Base-by-base conservation (phyloP, 2,888 invertebrate species). In the Mesorhabditis belari region DNA sequence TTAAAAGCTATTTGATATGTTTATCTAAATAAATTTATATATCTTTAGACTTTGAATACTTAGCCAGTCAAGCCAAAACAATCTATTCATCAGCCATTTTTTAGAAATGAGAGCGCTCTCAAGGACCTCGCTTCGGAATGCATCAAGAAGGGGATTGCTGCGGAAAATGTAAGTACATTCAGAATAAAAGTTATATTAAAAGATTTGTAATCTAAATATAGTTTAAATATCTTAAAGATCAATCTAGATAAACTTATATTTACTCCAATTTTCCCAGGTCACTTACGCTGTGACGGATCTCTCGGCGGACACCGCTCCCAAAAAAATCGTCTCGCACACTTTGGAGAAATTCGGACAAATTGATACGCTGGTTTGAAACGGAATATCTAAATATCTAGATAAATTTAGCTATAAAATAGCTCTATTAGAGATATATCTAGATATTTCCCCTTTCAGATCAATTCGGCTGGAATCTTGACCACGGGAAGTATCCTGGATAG, bases 241-340 rank as follows among this genome's bases (percentile, higher is more conserved):
- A 6, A n/a, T n/a, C 24, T 9, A 5, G 24, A 55, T 25, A n/a
- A 55, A 19, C 9, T 55, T 2, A 1, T 55, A 26, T 55, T 55
- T 1, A 25, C 26, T 24, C 3, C 21, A 25, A 56, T 56, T 49
- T 54, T 28, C 68, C 26, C 53, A 79, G 77, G 80, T 82, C 5
- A 67, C 82, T 3, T 64, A 80, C 23, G 66, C 82, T n/a, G 66
- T 80, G 23, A 83, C 80, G 5, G 84, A 85, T 70, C 62, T 85
- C 21, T 61, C 74, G n/a, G 64, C 68, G 2, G 67, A 70, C 5
- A 66, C 63, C 21, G 67, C 73, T 6, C 71, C 74, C 5, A 58
- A 66, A 28, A 64, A 62, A 9, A 66, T 79, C 49, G 68, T 78
- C 35, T 61, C 62, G 24, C 69, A 70, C 21, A 76, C 77, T 5